Conservation (phyloP, 1,140 invertebrate species). For the Orius insidiosus region DNA sequence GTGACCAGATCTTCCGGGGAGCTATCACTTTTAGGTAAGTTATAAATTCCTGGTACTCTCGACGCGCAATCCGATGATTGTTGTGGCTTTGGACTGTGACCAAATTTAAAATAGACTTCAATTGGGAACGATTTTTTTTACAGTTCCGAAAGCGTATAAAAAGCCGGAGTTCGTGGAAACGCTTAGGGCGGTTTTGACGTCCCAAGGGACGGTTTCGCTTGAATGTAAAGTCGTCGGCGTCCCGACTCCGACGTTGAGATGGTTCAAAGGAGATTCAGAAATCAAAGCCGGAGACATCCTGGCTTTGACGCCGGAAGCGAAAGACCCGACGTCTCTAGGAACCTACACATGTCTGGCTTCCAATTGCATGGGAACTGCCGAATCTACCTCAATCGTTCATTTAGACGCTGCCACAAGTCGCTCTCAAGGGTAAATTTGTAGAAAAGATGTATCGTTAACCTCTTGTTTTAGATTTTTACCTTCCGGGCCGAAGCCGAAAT, state of each 20-base stretch:
- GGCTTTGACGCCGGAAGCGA: constrained; percentile 58
- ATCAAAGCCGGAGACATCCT: constrained; percentile 78
- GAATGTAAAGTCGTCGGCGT: constrained; percentile 80
- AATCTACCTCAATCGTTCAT: constrained; percentile 58
- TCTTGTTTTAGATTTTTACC: constrained; percentile 23
- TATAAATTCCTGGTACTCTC: neutral
- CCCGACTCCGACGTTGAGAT: constrained; percentile 57
- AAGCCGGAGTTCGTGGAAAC: constrained; percentile 69
- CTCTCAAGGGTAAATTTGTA: constrained; percentile 5
- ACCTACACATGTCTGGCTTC: constrained; percentile 69
- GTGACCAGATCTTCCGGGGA: constrained; percentile 54
- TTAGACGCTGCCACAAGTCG: constrained; percentile 25
- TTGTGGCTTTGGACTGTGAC: neutral
- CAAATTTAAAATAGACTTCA: neutral
- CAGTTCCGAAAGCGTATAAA: constrained; percentile 75
- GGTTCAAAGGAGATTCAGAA: constrained; percentile 72
- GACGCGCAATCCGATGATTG: neutral
- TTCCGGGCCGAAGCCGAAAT: constrained; percentile 50
- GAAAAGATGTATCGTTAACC: too few species aligned
- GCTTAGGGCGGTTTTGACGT: constrained; percentile 58
- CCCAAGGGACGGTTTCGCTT: constrained; percentile 70
- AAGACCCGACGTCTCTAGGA: constrained; percentile 65
- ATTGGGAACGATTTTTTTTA: constrained; percentile 21
- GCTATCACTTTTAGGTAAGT: constrained; percentile 54
- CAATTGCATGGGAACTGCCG: constrained; percentile 69